These are phyloP conservation scores for Cristatella mucedo DNA, from an alignment of 2,888 invertebrate species.

Conservation along the genomic window DNA sequence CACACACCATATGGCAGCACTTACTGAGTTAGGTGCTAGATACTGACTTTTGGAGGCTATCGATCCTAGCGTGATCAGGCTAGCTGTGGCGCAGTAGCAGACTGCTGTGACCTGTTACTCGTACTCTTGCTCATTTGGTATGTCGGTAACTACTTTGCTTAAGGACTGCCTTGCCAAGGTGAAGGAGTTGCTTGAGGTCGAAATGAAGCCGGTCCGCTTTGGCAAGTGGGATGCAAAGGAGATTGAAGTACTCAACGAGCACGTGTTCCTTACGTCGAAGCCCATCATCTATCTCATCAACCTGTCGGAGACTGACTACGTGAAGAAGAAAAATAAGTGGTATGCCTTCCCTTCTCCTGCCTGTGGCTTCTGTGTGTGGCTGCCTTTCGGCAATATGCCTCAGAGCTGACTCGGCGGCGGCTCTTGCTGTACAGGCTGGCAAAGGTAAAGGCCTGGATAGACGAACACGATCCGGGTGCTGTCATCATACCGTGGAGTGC, in stretches of 20 bases:
- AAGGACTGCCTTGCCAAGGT: slow-evolving; percentile 74
- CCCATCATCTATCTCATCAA: slow-evolving; percentile 93
- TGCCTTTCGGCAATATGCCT: too few relatives aligned
- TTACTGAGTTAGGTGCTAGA: too few relatives aligned
- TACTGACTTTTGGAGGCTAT: too few relatives aligned
- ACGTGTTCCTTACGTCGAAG: slow-evolving; percentile 88
- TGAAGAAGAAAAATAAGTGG: slow-evolving; percentile 97
- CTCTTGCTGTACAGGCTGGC: slow-evolving; percentile 54
- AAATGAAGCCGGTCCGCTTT: slow-evolving; percentile 81
- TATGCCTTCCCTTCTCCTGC: too few relatives aligned
- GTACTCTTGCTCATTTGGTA: too few relatives aligned
- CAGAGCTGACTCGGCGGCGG: too few relatives aligned
- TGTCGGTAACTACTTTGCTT: too few relatives aligned
- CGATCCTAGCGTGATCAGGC: too few relatives aligned
- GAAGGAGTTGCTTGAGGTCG: slow-evolving; percentile 58
- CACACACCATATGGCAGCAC: too few relatives aligned
- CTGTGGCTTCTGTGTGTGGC: too few relatives aligned
- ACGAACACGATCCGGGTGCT: slow-evolving; percentile 84
- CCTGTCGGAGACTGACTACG: slow-evolving; percentile 90
- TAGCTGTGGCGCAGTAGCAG: too few relatives aligned
- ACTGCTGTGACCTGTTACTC: too few relatives aligned
- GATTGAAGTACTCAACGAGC: slow-evolving; percentile 90
- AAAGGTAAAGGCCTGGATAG: slow-evolving; percentile 97
- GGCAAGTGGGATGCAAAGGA: slow-evolving; percentile 82
- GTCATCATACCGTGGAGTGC: slow-evolving; percentile 90